Conservation (phyloP, 1,140 invertebrate species). For the Lepidurus couesii region DNA sequence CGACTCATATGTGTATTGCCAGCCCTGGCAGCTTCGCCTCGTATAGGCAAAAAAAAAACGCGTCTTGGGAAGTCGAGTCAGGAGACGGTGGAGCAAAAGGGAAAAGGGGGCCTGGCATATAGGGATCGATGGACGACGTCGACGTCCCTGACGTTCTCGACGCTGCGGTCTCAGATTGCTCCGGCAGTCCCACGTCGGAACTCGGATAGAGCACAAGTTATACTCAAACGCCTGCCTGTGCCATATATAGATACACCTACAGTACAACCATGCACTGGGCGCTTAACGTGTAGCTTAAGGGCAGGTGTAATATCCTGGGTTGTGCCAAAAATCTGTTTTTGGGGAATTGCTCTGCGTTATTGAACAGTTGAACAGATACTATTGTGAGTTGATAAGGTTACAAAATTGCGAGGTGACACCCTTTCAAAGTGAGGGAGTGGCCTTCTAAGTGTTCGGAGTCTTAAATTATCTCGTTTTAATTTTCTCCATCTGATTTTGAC, state of each 20-base stretch:
- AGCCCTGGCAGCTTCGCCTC: not conserved
- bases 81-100: not conserved
- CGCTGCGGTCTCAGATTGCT: constrained; percentile 8
- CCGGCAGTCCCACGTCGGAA: not conserved
- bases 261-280: not conserved
- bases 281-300: no score
- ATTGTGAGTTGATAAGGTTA: no score
- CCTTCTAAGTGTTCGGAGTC: no score
- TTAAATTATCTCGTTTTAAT: not conserved
- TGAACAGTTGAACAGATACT: no score
- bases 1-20: not conserved
- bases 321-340: no score
- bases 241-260: not conserved
- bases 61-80: not conserved
- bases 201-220: not conserved
- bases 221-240: not conserved
- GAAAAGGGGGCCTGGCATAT: constrained; percentile 1
- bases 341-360: no score
- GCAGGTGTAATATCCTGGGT: no score
- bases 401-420: no score
- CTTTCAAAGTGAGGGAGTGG: no score
- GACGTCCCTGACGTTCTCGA: constrained; percentile 20
- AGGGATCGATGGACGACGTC: constrained; percentile 2
- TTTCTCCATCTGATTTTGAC: not conserved
- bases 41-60: not conserved